These are phyloP conservation scores for Tuberolachnus salignus DNA, from an alignment of 2,888 invertebrate genomes.

Conservation along the genomic window DNA sequence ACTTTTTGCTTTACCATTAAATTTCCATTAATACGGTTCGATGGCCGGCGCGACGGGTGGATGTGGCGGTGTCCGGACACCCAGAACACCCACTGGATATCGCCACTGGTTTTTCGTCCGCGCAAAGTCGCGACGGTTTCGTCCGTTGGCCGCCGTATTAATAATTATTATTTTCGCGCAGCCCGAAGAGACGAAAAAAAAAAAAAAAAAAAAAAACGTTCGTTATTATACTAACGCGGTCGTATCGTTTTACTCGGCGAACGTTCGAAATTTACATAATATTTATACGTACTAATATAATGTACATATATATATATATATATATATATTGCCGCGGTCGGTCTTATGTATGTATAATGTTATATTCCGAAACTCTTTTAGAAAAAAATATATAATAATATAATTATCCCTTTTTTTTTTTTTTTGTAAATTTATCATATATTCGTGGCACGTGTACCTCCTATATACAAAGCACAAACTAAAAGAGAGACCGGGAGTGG, in stretches of 20 bases:
- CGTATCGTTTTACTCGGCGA: conserved; percentile 36
- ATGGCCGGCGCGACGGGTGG: too few species aligned
- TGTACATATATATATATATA: too few species aligned
- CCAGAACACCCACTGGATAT: too few species aligned
- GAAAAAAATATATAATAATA: conserved; percentile 12
- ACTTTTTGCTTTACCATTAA: too few species aligned
- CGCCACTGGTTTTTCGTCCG: too few species aligned
- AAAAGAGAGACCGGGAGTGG: conserved; percentile 15
- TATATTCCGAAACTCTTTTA: conserved; percentile 34
- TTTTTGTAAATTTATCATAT: conserved; percentile 33
- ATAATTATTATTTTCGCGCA: too few species aligned
- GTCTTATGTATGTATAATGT: conserved; percentile 17
- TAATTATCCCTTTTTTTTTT: conserved; percentile 45
- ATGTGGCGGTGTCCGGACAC: too few species aligned
- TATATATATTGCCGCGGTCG: too few species aligned
- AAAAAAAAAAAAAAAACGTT: too few species aligned
- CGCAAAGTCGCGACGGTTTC: too few species aligned
- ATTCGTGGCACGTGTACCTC: neutral
- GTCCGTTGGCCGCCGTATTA: neutral
- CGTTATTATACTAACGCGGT: neutral
- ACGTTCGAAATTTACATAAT: conserved; percentile 36
- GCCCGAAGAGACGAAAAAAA: too few species aligned
- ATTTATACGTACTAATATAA: neutral
- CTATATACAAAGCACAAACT: neutral
- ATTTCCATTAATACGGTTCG: too few species aligned